These are phyloP conservation scores for Schizothorax lantsangensis DNA, from an alignment of 2,797 vertebrate species.

Conservation along the genomic window DNA sequence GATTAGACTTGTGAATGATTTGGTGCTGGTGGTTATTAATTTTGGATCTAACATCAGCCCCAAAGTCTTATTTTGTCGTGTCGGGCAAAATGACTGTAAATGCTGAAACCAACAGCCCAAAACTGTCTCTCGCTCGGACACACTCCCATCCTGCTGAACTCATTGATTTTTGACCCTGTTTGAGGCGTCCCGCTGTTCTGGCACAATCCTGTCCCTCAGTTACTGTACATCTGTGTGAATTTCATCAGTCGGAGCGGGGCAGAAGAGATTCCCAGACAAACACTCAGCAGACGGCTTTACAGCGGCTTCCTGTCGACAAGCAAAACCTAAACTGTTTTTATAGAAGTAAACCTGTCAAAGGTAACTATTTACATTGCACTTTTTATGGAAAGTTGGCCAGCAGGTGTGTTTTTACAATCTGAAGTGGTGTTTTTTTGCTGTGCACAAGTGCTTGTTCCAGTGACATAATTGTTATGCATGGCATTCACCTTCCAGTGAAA, in stretches of 20 bases:
- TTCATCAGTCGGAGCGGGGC: not conserved
- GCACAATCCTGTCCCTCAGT: not conserved
- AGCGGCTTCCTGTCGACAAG: not conserved
- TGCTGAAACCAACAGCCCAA: not conserved
- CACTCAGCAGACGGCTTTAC: not conserved
- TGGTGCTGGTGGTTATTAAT: not conserved
- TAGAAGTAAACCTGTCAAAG: not conserved
- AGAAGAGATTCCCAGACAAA: constrained; percentile 9
- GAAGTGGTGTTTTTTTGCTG: not conserved
- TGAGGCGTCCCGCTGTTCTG: not conserved
- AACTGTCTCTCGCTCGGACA: not conserved
- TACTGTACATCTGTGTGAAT: not conserved
- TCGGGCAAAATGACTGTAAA: rapidly evolving
- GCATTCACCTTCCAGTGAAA: not conserved
- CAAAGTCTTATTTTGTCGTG: not conserved
- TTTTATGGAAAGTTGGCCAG: not conserved
- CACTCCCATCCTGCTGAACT: not conserved
- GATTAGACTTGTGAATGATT: not conserved
- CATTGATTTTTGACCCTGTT: not conserved
- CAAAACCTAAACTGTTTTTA: not conserved
- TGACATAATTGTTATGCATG: not conserved
- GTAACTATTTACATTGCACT: not conserved
- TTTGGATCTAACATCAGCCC: not conserved
- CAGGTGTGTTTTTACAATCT: constrained; percentile 14
- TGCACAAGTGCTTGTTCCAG: not conserved